Evolutionary conservation across 92 coral and sea anemone genomes (phyloP), one percentile per base, ranked within the genome.

Genomic region (Zoanthus gigantus): DNA sequence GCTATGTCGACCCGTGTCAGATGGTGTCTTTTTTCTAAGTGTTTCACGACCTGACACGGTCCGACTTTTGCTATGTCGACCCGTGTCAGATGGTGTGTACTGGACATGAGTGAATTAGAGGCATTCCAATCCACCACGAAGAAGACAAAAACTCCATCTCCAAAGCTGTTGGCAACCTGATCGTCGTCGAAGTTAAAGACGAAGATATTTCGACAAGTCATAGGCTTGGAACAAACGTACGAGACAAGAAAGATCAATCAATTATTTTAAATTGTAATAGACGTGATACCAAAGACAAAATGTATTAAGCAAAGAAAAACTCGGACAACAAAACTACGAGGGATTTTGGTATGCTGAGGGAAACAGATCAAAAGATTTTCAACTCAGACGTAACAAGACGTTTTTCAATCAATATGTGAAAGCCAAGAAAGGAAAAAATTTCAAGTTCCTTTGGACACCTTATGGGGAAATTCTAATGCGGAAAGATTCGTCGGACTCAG

Each of bases 381-480:
- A 72, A 31, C 8, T 72, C 75, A 1, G 50, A 71, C 57, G 77
- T 28, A 73, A 73, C 77, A 73, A 17, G 12, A 73, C 44, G 47
- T 17, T 73, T 9, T 73, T 73, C 10, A 73, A 73, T 45, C 77
- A 73, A 28, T 73, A 54, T 28, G 28, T 73, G 12, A 46, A 73
- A 73, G 56, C 31, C 31, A 73, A 73, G 56, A 73, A 73, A 73
- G 32, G 42, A 28, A 28, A 45, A 17, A 73, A 73, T 17, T 73
- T 73, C 32, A 73, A 73, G 57, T 73, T 44, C 31, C 57, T 73
- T 73, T 73, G 77, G 77, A 73, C 77, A 45, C 15, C 57, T 1
- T 73, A 73, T 15, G 77, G 77, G n/a, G 42, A 73, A 44, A 73
- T 73, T 73, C 77, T 73, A 42, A 44, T 73, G 77, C 4, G 31